Evolutionary conservation across 2,888 invertebrate species (phyloP).

Genomic region (Crioceris asparagi): DNA sequence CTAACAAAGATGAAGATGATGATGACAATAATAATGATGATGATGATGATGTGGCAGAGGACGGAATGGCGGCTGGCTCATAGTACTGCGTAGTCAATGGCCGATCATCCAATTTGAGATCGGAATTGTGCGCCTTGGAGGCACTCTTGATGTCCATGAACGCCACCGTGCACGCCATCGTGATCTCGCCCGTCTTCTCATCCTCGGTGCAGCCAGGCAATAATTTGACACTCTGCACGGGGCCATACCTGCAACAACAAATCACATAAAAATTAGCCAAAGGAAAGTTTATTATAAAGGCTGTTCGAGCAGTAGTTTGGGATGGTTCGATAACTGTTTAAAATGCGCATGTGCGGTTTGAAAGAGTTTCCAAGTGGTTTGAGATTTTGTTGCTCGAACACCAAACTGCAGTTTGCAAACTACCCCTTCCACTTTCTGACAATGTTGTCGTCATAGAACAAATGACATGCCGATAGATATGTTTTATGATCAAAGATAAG

Average conservation of each 20-base stretch:
- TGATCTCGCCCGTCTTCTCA: slow-evolving; percentile 44
- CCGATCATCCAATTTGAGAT: slow-evolving; percentile 80
- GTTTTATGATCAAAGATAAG: no score
- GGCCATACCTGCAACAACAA: slow-evolving; percentile 70
- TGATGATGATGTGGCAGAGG: slow-evolving; percentile 48
- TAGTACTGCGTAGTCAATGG: slow-evolving; percentile 85
- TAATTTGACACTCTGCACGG: slow-evolving; percentile 93
- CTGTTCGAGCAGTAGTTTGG: background rate
- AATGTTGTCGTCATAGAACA: no score
- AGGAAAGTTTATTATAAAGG: background rate
- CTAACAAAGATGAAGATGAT: no score
- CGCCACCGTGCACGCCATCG: slow-evolving; percentile 80
- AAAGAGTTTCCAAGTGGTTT: no score
- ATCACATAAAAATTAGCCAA: background rate
- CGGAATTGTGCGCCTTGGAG: slow-evolving; percentile 80
- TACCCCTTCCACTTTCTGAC: no score
- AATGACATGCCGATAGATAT: no score
- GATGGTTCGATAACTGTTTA: background rate
- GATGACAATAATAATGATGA: no score
- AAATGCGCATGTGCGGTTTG: background rate
- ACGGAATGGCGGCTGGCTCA: slow-evolving; percentile 59
- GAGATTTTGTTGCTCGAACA: background rate
- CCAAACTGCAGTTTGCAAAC: background rate
- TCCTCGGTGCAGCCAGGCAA: slow-evolving; percentile 45
- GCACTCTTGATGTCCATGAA: slow-evolving; percentile 97